Conservation (phyloP, 2,797 vertebrate species). For the Pantherophis alleghaniensis region DNA sequence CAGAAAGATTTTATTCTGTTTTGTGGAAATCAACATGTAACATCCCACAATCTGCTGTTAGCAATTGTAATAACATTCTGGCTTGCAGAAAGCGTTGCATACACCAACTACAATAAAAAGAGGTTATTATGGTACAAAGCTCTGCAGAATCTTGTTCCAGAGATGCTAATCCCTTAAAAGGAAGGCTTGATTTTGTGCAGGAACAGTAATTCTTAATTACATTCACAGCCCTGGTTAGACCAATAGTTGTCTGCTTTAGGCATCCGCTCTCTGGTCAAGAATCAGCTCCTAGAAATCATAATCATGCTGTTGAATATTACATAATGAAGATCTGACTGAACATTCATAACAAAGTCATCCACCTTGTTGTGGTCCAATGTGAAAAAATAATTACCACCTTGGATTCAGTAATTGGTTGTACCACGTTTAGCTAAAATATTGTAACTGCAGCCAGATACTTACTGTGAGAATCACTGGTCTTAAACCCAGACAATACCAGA, state of each 20-base stretch:
- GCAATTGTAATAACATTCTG: constrained; percentile 12
- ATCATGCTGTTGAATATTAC: background rate
- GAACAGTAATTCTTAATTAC: background rate
- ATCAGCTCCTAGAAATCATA: background rate
- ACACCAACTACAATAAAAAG: background rate
- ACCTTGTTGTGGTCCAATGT: background rate
- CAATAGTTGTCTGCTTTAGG: background rate
- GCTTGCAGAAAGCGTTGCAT: background rate
- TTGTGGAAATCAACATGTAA: constrained; percentile 13
- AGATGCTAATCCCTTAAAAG: background rate
- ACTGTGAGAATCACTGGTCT: background rate
- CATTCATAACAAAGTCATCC: background rate
- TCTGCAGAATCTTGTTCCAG: background rate
- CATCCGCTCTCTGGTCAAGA: background rate
- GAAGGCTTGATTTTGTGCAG: background rate
- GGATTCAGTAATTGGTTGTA: background rate
- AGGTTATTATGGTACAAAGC: background rate
- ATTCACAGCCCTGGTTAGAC: background rate
- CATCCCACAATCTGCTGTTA: constrained; percentile 38
- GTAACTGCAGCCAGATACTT: background rate
- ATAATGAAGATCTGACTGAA: background rate
- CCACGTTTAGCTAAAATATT: background rate
- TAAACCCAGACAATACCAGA: background rate
- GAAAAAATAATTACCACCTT: background rate
- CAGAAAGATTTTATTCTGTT: background rate